These are phyloP conservation scores for Pterois miles DNA, from an alignment of 2,797 vertebrate genomes.

Conservation along the genomic window DNA sequence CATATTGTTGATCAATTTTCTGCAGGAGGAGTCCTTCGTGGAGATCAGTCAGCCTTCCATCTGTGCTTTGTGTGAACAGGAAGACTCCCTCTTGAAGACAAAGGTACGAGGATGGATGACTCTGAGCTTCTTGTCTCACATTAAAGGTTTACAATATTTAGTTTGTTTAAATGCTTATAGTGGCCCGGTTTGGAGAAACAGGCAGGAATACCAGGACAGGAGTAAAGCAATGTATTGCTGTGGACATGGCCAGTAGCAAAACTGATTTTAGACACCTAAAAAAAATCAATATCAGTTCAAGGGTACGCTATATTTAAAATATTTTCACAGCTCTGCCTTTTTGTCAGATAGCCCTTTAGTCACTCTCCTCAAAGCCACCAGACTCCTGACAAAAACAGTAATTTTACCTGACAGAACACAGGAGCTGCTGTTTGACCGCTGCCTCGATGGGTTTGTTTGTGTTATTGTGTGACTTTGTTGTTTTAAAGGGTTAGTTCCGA, in stretches of 20 bases:
- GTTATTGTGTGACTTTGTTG: too few species aligned
- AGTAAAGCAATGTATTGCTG: too few species aligned
- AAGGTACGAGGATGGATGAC: constrained; percentile 80
- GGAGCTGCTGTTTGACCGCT: too few species aligned
- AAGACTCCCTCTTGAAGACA: constrained; percentile 76
- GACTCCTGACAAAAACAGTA: too few species aligned
- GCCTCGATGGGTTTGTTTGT: too few species aligned
- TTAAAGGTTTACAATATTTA: background rate
- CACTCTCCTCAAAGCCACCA: too few species aligned
- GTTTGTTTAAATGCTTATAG: background rate
- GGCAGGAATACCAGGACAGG: too few species aligned
- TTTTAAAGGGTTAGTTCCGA: too few species aligned
- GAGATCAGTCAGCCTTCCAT: constrained; percentile 67
- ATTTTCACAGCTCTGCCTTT: background rate
- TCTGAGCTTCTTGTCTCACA: background rate
- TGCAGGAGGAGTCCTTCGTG: constrained; percentile 78
- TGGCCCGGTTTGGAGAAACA: too few species aligned
- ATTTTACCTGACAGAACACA: background rate
- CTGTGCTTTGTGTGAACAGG: constrained; percentile 87
- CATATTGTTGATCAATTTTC: background rate
- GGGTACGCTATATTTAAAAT: background rate
- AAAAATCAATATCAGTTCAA: too few species aligned
- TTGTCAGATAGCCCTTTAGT: background rate
- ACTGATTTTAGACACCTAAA: too few species aligned
- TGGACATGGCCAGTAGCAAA: too few species aligned